Percentiles rank a stretch among this genome's conserved stretches.
phyloP scores from a whole-genome alignment of 1,140 invertebrate genomes.

The Bacillus rossius region DNA sequence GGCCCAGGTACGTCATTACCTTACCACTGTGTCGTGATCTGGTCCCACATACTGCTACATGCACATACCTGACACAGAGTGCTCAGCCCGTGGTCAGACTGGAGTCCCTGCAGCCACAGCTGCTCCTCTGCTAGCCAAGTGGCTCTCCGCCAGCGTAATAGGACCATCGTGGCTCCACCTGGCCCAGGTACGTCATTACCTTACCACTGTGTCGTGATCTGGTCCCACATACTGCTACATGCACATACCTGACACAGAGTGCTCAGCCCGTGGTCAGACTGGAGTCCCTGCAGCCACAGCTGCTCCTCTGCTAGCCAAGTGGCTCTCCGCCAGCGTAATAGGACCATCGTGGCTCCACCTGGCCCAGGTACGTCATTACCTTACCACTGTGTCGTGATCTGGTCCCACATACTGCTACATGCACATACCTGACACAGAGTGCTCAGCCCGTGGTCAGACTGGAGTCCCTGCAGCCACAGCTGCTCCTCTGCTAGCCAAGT shows the following conservation, averaged over 20 bases:
- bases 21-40: too few relatives aligned
- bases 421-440: slow-evolving; percentile 62
- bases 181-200: slow-evolving; percentile 38
- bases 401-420: too few relatives aligned
- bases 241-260: slow-evolving; percentile 62
- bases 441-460: slow-evolving; percentile 55
- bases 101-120: slow-evolving; percentile 52
- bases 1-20: slow-evolving; percentile 38
- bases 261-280: slow-evolving; percentile 55
- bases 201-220: too few relatives aligned
- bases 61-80: slow-evolving; percentile 62
- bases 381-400: too few relatives aligned
- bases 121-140: slow-evolving; percentile 47
- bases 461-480: slow-evolving; percentile 52
- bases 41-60: too few relatives aligned
- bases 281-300: slow-evolving; percentile 52
- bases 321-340: slow-evolving; percentile 43
- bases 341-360: slow-evolving; percentile 52
- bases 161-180: slow-evolving; percentile 52
- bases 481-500: slow-evolving; percentile 46
- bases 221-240: too few relatives aligned
- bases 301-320: slow-evolving; percentile 47
- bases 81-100: slow-evolving; percentile 55
- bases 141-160: slow-evolving; percentile 43
- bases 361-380: slow-evolving; percentile 38